phyloP scores from a whole-genome alignment of 2,797 vertebrate species.

The Macropodus opercularis region DNA sequence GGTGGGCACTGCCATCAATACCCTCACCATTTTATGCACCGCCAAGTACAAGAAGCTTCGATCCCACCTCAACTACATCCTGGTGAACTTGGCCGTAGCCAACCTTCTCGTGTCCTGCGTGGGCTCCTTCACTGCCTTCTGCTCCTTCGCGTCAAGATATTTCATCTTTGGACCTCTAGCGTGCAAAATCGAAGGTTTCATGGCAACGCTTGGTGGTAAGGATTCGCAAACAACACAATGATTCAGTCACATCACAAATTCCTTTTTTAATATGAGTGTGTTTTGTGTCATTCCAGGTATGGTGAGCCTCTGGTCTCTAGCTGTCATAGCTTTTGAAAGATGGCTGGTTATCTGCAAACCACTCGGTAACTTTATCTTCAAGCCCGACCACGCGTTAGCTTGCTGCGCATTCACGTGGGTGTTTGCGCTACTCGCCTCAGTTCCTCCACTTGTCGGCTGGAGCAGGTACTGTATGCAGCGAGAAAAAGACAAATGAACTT shows the following conservation, averaged over 20 bases:
- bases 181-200: conserved; percentile 83
- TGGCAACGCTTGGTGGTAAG: conserved; percentile 79
- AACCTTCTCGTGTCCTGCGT: conserved; percentile 79
- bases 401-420: conserved; percentile 78
- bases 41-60: conserved; percentile 80
- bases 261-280: neutral
- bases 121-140: conserved; percentile 77
- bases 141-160: conserved; percentile 76
- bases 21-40: conserved; percentile 77
- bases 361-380: conserved; percentile 78
- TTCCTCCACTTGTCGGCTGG: conserved; percentile 79
- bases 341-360: conserved; percentile 84
- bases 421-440: conserved; percentile 57
- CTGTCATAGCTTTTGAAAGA: conserved; percentile 78
- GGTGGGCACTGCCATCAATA: conserved; percentile 71
- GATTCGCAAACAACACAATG: conserved; percentile 2
- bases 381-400: conserved; percentile 71
- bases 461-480: conserved; percentile 75
- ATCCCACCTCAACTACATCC: conserved; percentile 85
- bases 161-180: conserved; percentile 73
- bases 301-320: conserved; percentile 82
- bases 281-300: conserved; percentile 73
- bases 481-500: neutral
- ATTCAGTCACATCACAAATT: neutral
- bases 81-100: conserved; percentile 81